These are phyloP conservation scores for Boulengeromyrus knoepffleri DNA, from an alignment of 2,113 vertebrate genomes.

Conservation along the genomic window DNA sequence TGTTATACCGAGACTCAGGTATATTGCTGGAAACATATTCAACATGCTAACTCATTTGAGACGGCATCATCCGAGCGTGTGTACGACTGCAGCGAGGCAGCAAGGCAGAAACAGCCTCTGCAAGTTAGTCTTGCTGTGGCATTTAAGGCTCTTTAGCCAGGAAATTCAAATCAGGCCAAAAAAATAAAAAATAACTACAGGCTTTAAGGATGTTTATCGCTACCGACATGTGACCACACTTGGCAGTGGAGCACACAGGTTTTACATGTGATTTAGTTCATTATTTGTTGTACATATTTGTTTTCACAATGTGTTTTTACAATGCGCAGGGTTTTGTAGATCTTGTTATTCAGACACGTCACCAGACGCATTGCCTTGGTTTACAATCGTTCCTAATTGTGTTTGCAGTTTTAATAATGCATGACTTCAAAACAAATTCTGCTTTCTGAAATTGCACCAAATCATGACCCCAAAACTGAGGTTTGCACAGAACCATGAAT, in stretches of 20 bases:
- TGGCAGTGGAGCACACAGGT: not conserved
- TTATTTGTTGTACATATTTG: not conserved
- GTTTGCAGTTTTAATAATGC: not conserved
- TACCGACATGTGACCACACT: not conserved
- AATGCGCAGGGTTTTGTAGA: not conserved
- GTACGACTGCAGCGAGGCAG: not conserved
- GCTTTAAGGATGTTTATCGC: not conserved
- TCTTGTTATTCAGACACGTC: not conserved
- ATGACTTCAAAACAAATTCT: not conserved
- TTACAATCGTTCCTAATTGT: not conserved
- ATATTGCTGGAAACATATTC: not conserved
- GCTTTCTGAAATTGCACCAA: not conserved
- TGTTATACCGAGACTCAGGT: not conserved
- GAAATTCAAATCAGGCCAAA: not conserved
- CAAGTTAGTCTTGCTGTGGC: not conserved
- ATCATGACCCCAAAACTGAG: not conserved
- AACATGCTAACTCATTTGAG: not conserved
- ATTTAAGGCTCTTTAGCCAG: not conserved
- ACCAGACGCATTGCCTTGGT: not conserved
- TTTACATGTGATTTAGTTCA: not conserved
- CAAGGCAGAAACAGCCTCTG: not conserved
- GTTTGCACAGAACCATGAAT: not conserved
- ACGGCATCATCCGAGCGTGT: not conserved
- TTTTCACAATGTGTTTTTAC: not conserved
- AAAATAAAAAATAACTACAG: not conserved